A percentile compares a stretch with the other conserved stretches of the same genome.
Conservation (phyloP, 2,888 invertebrate genomes). For the Ormyrus labotus region DNA sequence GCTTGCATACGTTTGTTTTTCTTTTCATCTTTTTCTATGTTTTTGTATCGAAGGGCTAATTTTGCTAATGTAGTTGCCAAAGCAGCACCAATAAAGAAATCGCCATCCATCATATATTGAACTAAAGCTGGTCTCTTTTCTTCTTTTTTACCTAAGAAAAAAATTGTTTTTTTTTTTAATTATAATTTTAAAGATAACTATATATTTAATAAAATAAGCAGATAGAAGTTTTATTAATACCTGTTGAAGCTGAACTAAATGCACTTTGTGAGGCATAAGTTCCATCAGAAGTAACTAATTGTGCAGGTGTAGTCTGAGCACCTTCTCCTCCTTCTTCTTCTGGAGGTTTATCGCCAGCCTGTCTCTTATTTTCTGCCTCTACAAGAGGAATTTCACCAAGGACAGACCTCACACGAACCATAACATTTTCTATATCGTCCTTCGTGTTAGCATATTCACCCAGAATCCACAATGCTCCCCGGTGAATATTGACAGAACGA, state of each 20-base stretch:
- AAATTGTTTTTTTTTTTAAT: constrained; percentile 12
- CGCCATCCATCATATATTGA: constrained; percentile 93
- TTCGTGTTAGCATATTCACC: constrained; percentile 94
- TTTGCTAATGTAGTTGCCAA: constrained; percentile 94
- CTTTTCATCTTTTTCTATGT: constrained; percentile 64
- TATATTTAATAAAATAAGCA: constrained; percentile 9
- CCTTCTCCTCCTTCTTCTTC: constrained; percentile 71
- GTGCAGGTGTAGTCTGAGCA: constrained; percentile 75
- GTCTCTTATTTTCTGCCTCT: constrained; percentile 83
- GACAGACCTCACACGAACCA: constrained; percentile 85
- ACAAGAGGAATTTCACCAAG: constrained; percentile 80
- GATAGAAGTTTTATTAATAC: constrained; percentile 58
- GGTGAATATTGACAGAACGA: constrained; percentile 92
- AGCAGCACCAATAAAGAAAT: constrained; percentile 96
- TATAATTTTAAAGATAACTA: neutral
- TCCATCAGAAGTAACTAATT: constrained; percentile 97
- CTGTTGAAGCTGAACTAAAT: constrained; percentile 86
- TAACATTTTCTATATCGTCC: constrained; percentile 87
- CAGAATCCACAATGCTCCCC: constrained; percentile 97
- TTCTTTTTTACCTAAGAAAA: constrained; percentile 77
- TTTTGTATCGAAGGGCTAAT: constrained; percentile 82
- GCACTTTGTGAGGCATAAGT: constrained; percentile 99
- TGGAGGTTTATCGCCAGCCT: constrained; percentile 83
- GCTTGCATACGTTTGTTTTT: constrained; percentile 81
- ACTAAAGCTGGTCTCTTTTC: constrained; percentile 88